These are phyloP conservation scores for Nipponia nippon DNA, from an alignment of 2,113 vertebrate genomes.

Conservation along the genomic window DNA sequence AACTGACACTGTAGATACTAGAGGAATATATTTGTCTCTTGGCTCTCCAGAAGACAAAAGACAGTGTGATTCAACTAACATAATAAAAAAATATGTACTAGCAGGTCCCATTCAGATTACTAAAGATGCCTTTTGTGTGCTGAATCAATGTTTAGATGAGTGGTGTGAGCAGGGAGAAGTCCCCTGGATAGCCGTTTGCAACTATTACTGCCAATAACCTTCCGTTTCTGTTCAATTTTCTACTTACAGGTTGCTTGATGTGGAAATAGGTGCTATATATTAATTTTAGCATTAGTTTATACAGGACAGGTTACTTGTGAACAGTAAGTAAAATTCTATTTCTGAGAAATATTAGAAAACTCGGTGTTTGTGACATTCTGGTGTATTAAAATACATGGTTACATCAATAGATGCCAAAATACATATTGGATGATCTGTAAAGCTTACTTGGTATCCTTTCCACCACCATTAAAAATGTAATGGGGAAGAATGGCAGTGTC, in stretches of 20 bases:
- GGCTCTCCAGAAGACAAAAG: neutral
- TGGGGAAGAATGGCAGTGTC: neutral
- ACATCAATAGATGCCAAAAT: neutral
- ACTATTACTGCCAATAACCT: neutral
- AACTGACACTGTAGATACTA: neutral
- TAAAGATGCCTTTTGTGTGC: neutral
- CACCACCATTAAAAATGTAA: neutral
- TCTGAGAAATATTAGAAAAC: neutral
- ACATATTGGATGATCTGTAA: neutral
- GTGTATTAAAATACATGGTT: neutral
- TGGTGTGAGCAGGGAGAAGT: neutral
- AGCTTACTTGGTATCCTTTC: neutral
- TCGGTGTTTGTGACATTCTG: neutral
- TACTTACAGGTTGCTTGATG: neutral
- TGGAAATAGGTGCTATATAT: neutral
- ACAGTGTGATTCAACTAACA: neutral
- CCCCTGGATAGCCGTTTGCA: neutral
- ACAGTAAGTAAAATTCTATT: neutral
- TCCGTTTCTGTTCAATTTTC: neutral
- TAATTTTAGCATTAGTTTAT: neutral
- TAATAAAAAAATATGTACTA: neutral
- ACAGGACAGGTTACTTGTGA: neutral
- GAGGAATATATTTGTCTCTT: neutral
- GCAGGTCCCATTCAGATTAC: neutral
- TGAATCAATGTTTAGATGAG: constrained; percentile 27